Conservation (phyloP, 2,797 vertebrate genomes). For the Choloepus didactylus region DNA sequence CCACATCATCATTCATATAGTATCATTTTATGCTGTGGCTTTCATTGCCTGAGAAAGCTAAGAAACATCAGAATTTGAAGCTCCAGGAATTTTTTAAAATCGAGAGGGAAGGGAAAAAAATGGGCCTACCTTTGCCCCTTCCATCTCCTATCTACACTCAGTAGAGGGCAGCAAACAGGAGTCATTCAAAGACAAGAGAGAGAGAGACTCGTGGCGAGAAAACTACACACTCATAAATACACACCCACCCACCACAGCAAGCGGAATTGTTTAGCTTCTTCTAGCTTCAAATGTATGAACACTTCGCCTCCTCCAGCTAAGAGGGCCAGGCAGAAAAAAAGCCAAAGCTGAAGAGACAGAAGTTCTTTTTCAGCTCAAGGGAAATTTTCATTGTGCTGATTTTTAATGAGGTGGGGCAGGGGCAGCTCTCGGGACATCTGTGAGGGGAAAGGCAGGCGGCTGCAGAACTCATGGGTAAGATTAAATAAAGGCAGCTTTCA, state of each 20-base stretch:
- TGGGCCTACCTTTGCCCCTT: conserved; percentile 51
- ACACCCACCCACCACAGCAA: conserved; percentile 76
- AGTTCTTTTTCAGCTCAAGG: conserved; percentile 79
- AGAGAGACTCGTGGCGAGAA: conserved; percentile 72
- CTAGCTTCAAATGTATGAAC: conserved; percentile 77
- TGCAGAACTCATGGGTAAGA: neutral
- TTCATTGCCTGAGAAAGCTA: neutral
- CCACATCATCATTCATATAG: neutral
- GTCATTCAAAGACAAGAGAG: conserved; percentile 70
- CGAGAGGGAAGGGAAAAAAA: conserved; percentile 40
- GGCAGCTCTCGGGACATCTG: neutral
- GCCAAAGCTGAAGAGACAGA: conserved; percentile 69
- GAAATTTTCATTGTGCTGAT: conserved; percentile 60
- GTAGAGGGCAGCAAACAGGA: conserved; percentile 87
- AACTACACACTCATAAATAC: conserved; percentile 78
- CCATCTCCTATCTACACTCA: conserved; percentile 81
- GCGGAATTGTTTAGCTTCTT: conserved; percentile 79
- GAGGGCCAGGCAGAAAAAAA: conserved; percentile 73
- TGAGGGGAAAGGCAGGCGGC: neutral
- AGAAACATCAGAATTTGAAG: conserved; percentile 4
- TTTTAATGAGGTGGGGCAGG: neutral
- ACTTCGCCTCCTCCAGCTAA: conserved; percentile 77
- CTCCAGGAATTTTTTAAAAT: conserved; percentile 20
- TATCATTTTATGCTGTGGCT: neutral
- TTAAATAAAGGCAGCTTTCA: neutral